These are phyloP conservation scores for Myxocyprinus asiaticus DNA, from an alignment of 2,113 vertebrate species.

Conservation along the genomic window DNA sequence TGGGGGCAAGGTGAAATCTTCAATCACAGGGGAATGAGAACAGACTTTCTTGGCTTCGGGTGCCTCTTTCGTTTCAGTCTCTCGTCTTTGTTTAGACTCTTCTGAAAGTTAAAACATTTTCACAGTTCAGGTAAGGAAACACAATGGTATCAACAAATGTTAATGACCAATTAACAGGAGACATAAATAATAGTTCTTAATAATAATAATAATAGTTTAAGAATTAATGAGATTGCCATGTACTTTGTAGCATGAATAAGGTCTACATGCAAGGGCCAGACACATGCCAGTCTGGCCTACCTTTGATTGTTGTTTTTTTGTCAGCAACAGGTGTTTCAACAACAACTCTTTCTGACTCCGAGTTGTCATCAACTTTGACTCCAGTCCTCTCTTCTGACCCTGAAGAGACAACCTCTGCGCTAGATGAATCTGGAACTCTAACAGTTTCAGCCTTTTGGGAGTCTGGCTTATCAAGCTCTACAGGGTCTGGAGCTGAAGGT, in stretches of 20 bases:
- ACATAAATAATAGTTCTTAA: background rate
- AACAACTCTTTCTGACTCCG: background rate
- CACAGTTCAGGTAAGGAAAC: background rate
- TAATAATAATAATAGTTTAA: too few relatives aligned
- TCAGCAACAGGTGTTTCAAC: background rate
- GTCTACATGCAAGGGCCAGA: background rate
- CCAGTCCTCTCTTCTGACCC: background rate
- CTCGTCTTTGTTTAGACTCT: constrained; percentile 44
- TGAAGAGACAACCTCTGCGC: background rate
- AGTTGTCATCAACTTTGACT: background rate
- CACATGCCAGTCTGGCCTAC: constrained; percentile 13
- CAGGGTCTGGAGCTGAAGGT: background rate
- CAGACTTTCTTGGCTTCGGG: constrained; percentile 57
- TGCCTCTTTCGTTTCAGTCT: constrained; percentile 6
- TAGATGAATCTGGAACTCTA: background rate
- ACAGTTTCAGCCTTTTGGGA: background rate
- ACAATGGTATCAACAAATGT: background rate
- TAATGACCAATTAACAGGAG: background rate
- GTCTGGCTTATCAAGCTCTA: constrained; percentile 11
- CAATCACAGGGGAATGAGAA: constrained; percentile 47
- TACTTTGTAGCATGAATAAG: too few relatives aligned
- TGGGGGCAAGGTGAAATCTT: constrained; percentile 56
- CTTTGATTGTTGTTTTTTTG: constrained; percentile 40
- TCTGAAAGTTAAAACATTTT: constrained; percentile 39
- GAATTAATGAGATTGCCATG: too few relatives aligned